Percentiles rank a stretch among this genome's conserved stretches.
Evolutionary conservation across 2,888 invertebrate genomes (phyloP).

Genomic region (Drosophila robusta): DNA sequence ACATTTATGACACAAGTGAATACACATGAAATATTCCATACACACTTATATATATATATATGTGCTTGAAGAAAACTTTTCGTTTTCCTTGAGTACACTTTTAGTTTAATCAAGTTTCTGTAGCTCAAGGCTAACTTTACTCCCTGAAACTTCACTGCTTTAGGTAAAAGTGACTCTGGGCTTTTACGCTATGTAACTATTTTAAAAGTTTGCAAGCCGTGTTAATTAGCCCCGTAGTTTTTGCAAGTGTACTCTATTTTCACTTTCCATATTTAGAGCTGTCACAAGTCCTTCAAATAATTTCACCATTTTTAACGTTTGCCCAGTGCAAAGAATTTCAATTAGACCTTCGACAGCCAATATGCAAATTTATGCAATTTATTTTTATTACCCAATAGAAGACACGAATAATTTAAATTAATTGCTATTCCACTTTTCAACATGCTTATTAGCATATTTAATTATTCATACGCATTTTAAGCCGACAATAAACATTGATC

Average conservation of each 20-base stretch:
- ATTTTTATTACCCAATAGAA: neutral
- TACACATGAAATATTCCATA: neutral
- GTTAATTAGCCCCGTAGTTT: neutral
- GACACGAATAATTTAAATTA: neutral
- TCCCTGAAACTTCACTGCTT: neutral
- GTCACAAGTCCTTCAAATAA: neutral
- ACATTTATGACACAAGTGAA: constrained; percentile 8
- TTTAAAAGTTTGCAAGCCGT: neutral
- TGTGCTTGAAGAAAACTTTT: neutral
- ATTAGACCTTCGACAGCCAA: neutral
- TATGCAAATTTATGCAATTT: constrained; percentile 1
- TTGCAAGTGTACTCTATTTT: neutral
- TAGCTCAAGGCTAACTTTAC: neutral
- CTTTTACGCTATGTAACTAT: neutral
- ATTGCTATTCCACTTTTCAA: neutral
- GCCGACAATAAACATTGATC: constrained; percentile 7
- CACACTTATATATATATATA: neutral
- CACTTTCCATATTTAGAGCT: neutral
- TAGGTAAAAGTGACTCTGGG: neutral
- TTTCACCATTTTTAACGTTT: neutral
- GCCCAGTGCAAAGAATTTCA: neutral
- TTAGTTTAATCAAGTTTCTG: constrained; percentile 28
- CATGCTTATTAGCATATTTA: constrained; percentile 10
- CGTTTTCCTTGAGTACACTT: constrained; percentile 9
- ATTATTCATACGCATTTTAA: constrained; percentile 7